Percentiles rank a stretch among this genome's conserved stretches.
These are phyloP conservation scores for Epinotia demarniana DNA, from an alignment of 2,888 invertebrate species.

Conservation along the genomic window DNA sequence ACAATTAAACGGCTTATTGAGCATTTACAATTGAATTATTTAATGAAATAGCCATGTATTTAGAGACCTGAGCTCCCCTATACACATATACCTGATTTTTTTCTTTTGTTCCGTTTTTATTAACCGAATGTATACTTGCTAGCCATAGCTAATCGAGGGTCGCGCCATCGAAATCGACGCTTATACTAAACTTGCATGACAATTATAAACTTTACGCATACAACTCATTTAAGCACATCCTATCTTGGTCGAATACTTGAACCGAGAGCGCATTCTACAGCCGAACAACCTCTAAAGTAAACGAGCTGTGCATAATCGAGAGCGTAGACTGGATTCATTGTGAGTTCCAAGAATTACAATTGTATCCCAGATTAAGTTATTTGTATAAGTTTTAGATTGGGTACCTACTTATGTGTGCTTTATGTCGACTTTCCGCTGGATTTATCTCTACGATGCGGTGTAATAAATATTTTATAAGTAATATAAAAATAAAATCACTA, in stretches of 20 bases:
- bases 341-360: background rate
- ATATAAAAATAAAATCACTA: too few species aligned
- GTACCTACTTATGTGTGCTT: background rate
- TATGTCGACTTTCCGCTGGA: background rate
- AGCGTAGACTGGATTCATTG: background rate
- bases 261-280: slow-evolving; percentile 16
- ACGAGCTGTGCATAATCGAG: slow-evolving; percentile 23
- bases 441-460: too few species aligned
- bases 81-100: too few species aligned
- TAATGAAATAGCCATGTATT: background rate
- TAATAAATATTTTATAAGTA: too few species aligned
- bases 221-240: background rate
- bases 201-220: background rate
- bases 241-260: slow-evolving; percentile 7
- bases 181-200: too few species aligned
- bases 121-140: too few species aligned
- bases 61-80: too few species aligned
- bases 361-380: background rate
- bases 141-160: too few species aligned
- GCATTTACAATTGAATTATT: slow-evolving; percentile 4
- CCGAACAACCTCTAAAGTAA: slow-evolving; percentile 25
- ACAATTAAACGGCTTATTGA: slow-evolving; percentile 27
- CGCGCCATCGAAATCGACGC: too few species aligned
- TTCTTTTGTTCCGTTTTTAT: too few species aligned
- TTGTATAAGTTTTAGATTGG: background rate